Evolutionary conservation across 2,113 vertebrate species (phyloP), one percentile per base, ranked within the genome.

Genomic region (Hippocampus guttulatus): DNA sequence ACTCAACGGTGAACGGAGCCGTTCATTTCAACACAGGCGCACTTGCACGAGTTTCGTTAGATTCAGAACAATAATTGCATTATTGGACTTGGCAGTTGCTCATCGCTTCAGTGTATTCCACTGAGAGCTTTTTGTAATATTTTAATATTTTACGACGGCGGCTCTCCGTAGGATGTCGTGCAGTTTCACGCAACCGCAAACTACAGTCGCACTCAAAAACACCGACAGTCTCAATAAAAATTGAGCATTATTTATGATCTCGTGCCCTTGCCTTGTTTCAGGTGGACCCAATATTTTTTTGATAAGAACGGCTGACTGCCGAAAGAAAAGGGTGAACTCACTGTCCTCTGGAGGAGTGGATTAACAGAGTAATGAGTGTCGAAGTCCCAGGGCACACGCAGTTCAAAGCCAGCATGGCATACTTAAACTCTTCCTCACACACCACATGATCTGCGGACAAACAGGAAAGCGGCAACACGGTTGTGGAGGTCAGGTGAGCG

Each of bases 351-450:
- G 93, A 94, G 67, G 93, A 93, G 88, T 94, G 93, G 72, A 94
- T 93, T 81, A 93, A 88, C 73, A 94, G 87, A 27, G 93, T 94
- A 86, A 94, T 93, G 77, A 94, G 92, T 10, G 93, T 94, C 1
- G 93, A 94, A 47, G 93, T 93, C 43, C 93, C 93, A 0, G 93
- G 93, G 74, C 93, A 94, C 77, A 94, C 92, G 64, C 93, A 94
- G 92, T 94, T 94, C 68, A 94, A 87, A 78, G 93, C 93, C 89
- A 94, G 84, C 93, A 94, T 94, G 87, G 93, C 93, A 3, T 94
- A 94, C 78, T 94, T 94, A 84, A 94, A 93, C 90, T 94, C 93
- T 68, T 94, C 93, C 79, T 94, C 93, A 80, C 93, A 94, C 77
- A 94, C 93, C 71, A 94, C 93, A 74, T 94, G 93, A 88, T 94